These are phyloP conservation scores for Geotrypetes seraphini DNA, from an alignment of 2,797 vertebrate genomes.

Conservation along the genomic window DNA sequence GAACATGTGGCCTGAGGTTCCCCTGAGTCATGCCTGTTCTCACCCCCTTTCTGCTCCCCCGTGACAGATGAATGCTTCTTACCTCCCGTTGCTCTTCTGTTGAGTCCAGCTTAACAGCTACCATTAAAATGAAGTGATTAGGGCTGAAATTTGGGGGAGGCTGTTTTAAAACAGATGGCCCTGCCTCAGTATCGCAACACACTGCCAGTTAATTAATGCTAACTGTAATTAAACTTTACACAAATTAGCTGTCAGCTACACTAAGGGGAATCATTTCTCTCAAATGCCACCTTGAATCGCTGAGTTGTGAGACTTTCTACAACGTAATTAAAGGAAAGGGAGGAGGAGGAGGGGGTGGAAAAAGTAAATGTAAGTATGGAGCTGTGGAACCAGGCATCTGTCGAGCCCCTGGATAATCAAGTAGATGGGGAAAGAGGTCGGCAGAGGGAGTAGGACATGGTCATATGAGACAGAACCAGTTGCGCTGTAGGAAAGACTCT, in stretches of 20 bases:
- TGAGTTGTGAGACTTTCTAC: constrained; percentile 43
- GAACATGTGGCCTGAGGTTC: too few relatives aligned
- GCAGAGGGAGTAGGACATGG: too few relatives aligned
- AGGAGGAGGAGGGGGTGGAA: too few relatives aligned
- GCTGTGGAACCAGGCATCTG: too few relatives aligned
- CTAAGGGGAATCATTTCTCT: constrained; percentile 59
- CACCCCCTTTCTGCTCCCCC: neutral
- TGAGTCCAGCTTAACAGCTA: neutral
- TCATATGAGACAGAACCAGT: too few relatives aligned
- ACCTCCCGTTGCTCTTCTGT: neutral
- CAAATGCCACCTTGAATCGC: constrained; percentile 64
- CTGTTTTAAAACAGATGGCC: constrained; percentile 60
- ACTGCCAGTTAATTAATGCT: constrained; percentile 75
- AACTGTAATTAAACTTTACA: constrained; percentile 79
- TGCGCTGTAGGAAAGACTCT: too few relatives aligned
- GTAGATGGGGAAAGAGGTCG: too few relatives aligned
- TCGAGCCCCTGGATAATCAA: too few relatives aligned
- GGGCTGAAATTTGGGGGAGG: constrained; percentile 22
- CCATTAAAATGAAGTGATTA: constrained; percentile 15
- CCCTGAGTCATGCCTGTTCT: fast-evolving
- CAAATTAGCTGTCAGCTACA: constrained; percentile 71
- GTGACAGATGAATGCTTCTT: neutral
- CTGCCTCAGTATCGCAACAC: constrained; percentile 44
- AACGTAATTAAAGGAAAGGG: constrained; percentile 48
- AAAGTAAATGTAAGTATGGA: too few relatives aligned